Conservation (phyloP, 2,113 vertebrate genomes). For the Paracanthobrama guichenoti region DNA sequence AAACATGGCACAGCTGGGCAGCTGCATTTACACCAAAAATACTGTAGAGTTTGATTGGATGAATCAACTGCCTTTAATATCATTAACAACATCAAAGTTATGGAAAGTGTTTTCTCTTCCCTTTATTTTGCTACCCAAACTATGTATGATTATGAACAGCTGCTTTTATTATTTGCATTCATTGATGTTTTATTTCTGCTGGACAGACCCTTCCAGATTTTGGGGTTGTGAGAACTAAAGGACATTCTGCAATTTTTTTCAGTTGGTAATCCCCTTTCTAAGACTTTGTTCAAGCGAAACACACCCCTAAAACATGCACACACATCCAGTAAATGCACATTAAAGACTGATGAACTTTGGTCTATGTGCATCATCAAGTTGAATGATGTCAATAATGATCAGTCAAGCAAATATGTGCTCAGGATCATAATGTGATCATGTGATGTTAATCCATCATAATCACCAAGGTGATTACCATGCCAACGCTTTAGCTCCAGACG, state of each 20-base stretch:
- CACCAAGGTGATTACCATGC: not conserved
- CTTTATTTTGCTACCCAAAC: too few species aligned
- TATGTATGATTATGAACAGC: not conserved
- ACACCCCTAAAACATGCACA: not conserved
- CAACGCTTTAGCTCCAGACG: not conserved
- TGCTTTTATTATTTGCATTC: not conserved
- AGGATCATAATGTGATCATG: too few species aligned
- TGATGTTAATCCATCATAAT: not conserved
- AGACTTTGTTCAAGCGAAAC: too few species aligned
- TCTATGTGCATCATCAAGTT: not conserved
- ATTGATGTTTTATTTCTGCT: not conserved
- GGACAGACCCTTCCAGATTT: not conserved
- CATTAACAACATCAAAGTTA: not conserved
- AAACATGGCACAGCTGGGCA: not conserved
- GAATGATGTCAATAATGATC: not conserved
- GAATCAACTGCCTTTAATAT: not conserved
- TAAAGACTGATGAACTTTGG: not conserved
- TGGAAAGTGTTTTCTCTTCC: too few species aligned
- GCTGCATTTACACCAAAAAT: not conserved
- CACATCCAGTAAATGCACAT: not conserved
- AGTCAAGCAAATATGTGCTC: not conserved
- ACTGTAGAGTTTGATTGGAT: not conserved
- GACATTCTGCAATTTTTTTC: not conserved
- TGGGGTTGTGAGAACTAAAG: too few species aligned
- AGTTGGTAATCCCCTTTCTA: constrained; percentile 2